Evolutionary conservation across 2,797 vertebrate genomes (phyloP).

Genomic region (Hapalemur alaotrensis): DNA sequence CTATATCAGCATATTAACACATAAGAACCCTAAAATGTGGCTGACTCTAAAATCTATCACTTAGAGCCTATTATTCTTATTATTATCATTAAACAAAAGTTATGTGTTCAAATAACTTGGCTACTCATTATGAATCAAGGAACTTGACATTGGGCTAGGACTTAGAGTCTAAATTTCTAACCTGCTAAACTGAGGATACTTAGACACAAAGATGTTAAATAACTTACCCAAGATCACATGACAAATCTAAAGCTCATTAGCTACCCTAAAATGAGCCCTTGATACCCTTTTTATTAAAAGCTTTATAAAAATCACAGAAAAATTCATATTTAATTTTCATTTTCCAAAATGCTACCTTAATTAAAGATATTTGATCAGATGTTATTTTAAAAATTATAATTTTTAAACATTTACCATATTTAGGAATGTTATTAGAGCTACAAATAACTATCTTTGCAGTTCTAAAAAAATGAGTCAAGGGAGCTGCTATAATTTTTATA

Average conservation of each 20-base stretch:
- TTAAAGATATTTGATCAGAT: background rate
- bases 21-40: background rate
- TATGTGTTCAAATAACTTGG: background rate
- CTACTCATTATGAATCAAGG: background rate
- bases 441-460: background rate
- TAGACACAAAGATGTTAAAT: background rate
- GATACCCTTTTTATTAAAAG: background rate
- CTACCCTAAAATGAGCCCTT: too few relatives aligned
- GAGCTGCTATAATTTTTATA: background rate
- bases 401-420: background rate
- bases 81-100: background rate
- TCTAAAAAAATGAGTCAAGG: background rate
- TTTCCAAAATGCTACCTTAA: background rate
- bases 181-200: background rate
- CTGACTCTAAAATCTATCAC: background rate
- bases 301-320: background rate
- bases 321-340: background rate
- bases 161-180: background rate
- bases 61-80: background rate
- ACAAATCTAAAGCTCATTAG: background rate
- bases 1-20: background rate
- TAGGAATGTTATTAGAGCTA: background rate
- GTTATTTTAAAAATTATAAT: background rate
- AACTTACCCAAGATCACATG: background rate
- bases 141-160: background rate